Base-by-base conservation (phyloP, 2,888 invertebrate genomes). In the Eristalinus aeneus region DNA sequence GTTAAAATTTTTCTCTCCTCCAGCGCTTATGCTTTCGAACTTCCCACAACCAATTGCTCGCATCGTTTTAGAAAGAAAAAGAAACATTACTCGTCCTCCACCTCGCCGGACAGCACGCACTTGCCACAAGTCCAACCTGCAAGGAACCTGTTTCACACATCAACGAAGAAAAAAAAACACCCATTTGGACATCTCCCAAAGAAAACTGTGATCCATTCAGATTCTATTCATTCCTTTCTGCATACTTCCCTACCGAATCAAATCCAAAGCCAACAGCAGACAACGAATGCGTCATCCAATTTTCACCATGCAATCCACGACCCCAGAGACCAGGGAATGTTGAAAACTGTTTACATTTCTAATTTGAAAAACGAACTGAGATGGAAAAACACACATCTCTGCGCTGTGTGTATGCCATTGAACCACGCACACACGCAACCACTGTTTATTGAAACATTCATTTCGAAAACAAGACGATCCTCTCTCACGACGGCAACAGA, bases 391-490 rank as follows among this genome's bases (percentile, higher is more conserved):
- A 76, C 31, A 54, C 58, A 65, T 20, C 56, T 27, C 23, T 11
- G 10, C 56, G 23, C 6, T 23, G 11, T 56, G 23, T 8, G 2
- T 39, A 39, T 46, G 56, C 56, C 56, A 23, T 23, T 56, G 22
- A 56, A 23, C 56, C 56, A 63, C 34, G 56, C 16, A 36, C 61
- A 10, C 12, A 69, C 63, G 34, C 27, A 79, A 34, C 65, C 67
- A 22, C 60, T 60, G 78, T 72, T 72, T 72, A 73, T 79, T 79
- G 67, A 79, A 79, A 79, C 65, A 72, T 79, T 72, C 65, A 72
- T 72, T 67, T 67, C 36, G 60, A 72, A 60, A 79, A 79, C 72
- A 79, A 46, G 67, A 60, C 53, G 53, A 36, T 63, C 39, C 54
- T 53, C 61, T 82, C 83, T 64, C 78, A 67, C 64, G 32, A 69